These are phyloP conservation scores for Ophraella communa DNA, from an alignment of 2,888 invertebrate species.

Conservation along the genomic window DNA sequence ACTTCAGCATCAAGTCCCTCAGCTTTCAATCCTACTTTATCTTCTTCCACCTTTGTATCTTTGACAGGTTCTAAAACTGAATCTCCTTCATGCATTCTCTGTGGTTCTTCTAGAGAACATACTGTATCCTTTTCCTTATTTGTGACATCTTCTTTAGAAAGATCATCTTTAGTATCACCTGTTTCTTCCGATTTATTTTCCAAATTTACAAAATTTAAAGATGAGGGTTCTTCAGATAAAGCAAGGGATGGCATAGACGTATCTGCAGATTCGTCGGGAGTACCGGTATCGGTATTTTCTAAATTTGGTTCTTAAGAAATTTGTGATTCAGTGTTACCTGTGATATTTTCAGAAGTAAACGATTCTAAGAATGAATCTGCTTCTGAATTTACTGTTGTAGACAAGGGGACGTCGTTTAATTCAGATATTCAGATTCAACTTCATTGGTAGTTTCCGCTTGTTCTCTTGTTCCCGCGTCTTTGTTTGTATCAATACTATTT, in stretches of 20 bases:
- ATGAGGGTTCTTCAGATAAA: not conserved
- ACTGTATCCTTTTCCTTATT: constrained; percentile 19
- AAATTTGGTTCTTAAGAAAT: not conserved
- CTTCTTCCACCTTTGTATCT: not conserved
- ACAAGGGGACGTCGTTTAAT: constrained; percentile 10
- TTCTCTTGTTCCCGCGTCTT: not conserved
- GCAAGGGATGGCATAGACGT: constrained; percentile 1
- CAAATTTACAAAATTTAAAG: not conserved
- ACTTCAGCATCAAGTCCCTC: constrained; percentile 3
- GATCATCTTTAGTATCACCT: too few species aligned
- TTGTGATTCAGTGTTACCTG: not conserved
- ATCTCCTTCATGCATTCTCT: constrained; percentile 36
- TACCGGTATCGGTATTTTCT: not conserved
- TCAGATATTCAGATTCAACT: constrained; percentile 12
- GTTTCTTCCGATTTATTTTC: constrained; percentile 1
- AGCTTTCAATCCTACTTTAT: not conserved
- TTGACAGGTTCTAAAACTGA: not conserved
- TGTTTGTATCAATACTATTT: not conserved
- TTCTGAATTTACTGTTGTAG: constrained; percentile 4
- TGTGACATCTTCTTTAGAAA: constrained; percentile 12
- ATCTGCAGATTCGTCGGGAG: not conserved
- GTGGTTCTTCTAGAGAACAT: constrained; percentile 31
- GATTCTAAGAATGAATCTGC: constrained; percentile 22
- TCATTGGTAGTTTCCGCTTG: constrained; percentile 7
- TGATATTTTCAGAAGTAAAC: constrained; percentile 13